These are phyloP conservation scores for Cynoglossus semilaevis DNA, from an alignment of 2,113 vertebrate species.

Conservation along the genomic window DNA sequence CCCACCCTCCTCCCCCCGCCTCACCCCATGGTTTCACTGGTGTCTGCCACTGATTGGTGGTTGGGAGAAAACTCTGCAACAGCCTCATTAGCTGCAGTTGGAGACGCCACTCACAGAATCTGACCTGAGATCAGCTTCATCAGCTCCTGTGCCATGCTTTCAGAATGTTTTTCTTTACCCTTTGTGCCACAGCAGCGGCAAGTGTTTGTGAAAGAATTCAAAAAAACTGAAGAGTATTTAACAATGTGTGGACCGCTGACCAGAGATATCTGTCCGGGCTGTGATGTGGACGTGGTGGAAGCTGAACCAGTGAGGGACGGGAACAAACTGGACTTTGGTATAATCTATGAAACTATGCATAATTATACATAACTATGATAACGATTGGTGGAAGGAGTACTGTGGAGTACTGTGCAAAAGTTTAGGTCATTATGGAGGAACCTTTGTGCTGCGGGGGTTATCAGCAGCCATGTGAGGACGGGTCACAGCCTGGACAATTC, in stretches of 20 bases:
- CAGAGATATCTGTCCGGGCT: neutral
- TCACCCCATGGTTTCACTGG: slow-evolving; percentile 20
- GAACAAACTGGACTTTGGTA: neutral
- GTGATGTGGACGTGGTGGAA: neutral
- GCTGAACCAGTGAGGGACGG: neutral
- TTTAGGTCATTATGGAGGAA: too few relatives aligned
- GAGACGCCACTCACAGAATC: slow-evolving; percentile 3
- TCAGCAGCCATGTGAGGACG: too few relatives aligned
- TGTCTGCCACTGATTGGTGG: neutral
- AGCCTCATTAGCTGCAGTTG: slow-evolving; percentile 10
- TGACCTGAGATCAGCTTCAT: slow-evolving; percentile 28
- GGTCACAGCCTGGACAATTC: too few relatives aligned
- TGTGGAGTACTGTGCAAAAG: neutral
- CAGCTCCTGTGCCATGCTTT: neutral
- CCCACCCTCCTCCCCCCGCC: too few relatives aligned
- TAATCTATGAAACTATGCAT: too few relatives aligned
- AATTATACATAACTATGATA: too few relatives aligned
- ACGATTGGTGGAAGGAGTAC: neutral
- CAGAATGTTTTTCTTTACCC: slow-evolving; percentile 17
- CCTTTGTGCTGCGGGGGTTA: too few relatives aligned
- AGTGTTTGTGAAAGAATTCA: slow-evolving; percentile 13
- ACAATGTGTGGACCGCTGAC: neutral
- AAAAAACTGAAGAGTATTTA: slow-evolving; percentile 14
- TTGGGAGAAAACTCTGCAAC: neutral
- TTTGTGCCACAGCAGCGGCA: slow-evolving; percentile 8